These are phyloP conservation scores for Heliconius hewitsoni DNA, from an alignment of 1,140 invertebrate genomes.

Conservation along the genomic window DNA sequence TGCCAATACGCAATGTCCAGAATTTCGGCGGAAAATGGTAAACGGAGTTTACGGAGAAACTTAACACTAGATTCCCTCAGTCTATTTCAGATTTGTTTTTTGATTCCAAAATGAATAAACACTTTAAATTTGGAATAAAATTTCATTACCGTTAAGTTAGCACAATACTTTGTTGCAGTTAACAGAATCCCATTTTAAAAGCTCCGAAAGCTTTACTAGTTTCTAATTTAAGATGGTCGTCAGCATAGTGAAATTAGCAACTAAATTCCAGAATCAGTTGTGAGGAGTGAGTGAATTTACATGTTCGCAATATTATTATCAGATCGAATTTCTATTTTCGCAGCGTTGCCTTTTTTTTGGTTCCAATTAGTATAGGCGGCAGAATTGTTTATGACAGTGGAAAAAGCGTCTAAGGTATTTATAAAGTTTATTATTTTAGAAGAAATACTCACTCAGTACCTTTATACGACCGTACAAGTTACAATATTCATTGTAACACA, in stretches of 20 bases:
- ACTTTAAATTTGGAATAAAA: neutral
- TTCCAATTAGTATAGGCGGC: slow-evolving; percentile 18
- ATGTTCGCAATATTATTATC: slow-evolving; percentile 27
- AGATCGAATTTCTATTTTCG: neutral
- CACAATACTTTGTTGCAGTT: neutral
- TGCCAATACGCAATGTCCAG: too few species aligned
- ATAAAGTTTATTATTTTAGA: slow-evolving; percentile 65
- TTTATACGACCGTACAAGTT: slow-evolving; percentile 20
- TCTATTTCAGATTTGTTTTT: too few species aligned
- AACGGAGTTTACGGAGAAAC: too few species aligned
- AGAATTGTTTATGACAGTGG: neutral
- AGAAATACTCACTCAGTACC: slow-evolving; percentile 55
- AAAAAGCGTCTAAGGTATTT: slow-evolving; percentile 36
- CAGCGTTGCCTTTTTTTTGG: slow-evolving; percentile 3
- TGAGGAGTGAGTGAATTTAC: slow-evolving; percentile 26
- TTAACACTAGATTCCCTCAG: too few species aligned
- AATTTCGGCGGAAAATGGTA: too few species aligned
- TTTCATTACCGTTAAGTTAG: neutral
- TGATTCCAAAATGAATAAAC: neutral
- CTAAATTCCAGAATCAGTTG: too few species aligned
- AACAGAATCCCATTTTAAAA: neutral
- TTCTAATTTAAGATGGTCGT: neutral
- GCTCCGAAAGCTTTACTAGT: neutral
- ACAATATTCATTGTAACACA: slow-evolving; percentile 9
- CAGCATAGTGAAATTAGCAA: neutral